Evolutionary conservation across 2,888 invertebrate genomes (phyloP).

Genomic region (Idaea straminata): DNA sequence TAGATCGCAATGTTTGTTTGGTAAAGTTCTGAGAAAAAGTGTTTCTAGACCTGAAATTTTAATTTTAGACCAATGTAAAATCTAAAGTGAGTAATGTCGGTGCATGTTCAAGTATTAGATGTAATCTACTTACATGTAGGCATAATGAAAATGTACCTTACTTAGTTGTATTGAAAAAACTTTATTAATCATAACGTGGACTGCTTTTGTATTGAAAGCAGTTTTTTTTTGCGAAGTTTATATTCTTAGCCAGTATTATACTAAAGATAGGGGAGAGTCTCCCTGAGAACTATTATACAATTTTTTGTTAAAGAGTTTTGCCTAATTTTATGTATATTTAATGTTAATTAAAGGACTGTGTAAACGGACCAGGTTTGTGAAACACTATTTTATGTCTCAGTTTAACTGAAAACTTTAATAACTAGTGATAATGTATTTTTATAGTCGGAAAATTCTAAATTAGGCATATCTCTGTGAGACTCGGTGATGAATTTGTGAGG

Average conservation of each 20-base stretch:
- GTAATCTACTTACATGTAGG: slow-evolving; percentile 28
- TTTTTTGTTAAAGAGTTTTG: slow-evolving; percentile 55
- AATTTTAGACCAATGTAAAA: slow-evolving; percentile 9
- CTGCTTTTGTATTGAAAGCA: slow-evolving; percentile 52
- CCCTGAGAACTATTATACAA: slow-evolving; percentile 26
- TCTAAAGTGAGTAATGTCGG: slow-evolving; percentile 1
- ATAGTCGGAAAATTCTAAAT: slow-evolving; percentile 45
- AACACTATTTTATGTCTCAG: slow-evolving; percentile 54
- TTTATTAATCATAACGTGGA: slow-evolving; percentile 37
- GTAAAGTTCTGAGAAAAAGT: slow-evolving; percentile 26
- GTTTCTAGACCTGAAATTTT: background rate
- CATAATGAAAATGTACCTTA: slow-evolving; percentile 43
- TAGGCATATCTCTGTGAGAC: slow-evolving; percentile 50
- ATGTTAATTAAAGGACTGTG: slow-evolving; percentile 44
- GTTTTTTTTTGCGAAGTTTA: slow-evolving; percentile 43
- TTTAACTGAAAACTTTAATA: slow-evolving; percentile 57
- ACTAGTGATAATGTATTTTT: slow-evolving; percentile 42
- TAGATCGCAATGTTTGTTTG: slow-evolving; percentile 31
- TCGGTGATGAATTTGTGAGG: slow-evolving; percentile 20
- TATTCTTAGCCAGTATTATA: slow-evolving; percentile 35
- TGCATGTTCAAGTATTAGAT: background rate
- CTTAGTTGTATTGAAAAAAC: slow-evolving; percentile 30
- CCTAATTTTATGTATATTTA: slow-evolving; percentile 54
- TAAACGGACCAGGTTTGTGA: slow-evolving; percentile 70
- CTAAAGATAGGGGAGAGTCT: slow-evolving; percentile 18